Base-by-base conservation (phyloP, 2,888 invertebrate species). In the Loripinus fragilis region DNA sequence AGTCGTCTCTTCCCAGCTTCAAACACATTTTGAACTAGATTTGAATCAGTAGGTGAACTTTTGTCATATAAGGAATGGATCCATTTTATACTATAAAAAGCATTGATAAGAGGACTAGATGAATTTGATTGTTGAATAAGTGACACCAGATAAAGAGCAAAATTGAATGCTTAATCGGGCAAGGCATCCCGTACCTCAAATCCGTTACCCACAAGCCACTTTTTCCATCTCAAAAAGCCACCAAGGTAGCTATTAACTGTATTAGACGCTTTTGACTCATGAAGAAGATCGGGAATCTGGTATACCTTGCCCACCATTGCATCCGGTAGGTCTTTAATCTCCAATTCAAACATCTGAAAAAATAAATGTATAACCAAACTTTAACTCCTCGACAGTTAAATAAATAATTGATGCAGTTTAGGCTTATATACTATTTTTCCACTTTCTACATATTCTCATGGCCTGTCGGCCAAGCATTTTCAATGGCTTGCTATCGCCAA, bases 81-180 rank as follows among this genome's bases (percentile, higher is more conserved):
- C 45, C 45, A 45, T 20, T 45, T 45, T 12, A 66, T 42, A 33
- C 74, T 75, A 72, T 85, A 85, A 80, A 81, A 85, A 5, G 81
- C 81, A 52, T 71, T 71, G n/a, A 74, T 75, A n/a, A 81, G 38
- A 38, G 80, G 78, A 83, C 76, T 71, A 55, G 84, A 68, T 15
- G 80, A 77, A 69, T 64, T 81, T 25, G 73, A 23, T 1, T 50
- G 35, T 71, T 84, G 78, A 28, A 75, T 70, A 52, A 86, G 67
- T 15, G 82, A 80, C 0, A 75, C 66, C 15, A 81, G 48, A 81
- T 80, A 83, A 15, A 85, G 10, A 5, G 80, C 76, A 12, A 86
- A 68, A 70, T 77, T 76, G 30, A 84, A 78, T 30, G 78, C 60
- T 42, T 71, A 81, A 23, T 80, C 79, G 28, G 82, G 82, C 67